Conservation (phyloP, 2,888 invertebrate genomes). For the Ormyrus labotus region DNA sequence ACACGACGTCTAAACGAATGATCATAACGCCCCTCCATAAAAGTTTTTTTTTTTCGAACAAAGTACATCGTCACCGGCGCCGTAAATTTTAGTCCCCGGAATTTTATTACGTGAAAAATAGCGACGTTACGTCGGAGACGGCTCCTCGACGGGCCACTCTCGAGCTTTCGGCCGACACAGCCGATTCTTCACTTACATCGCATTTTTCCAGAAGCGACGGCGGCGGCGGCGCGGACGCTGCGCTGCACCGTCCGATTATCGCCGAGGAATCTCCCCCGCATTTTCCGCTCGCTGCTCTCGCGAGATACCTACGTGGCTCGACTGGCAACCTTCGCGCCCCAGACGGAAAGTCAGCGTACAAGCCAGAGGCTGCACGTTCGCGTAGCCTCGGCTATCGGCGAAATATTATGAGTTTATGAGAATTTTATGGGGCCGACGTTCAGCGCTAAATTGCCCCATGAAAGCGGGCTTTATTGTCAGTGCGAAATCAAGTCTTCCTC, state of each 20-base stretch:
- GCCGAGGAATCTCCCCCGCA: slow-evolving; percentile 31
- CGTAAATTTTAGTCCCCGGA: slow-evolving; percentile 39
- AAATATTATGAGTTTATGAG: slow-evolving; percentile 55
- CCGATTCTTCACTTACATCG: slow-evolving; percentile 45
- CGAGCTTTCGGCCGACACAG: background rate
- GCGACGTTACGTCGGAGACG: background rate
- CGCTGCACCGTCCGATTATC: slow-evolving; percentile 34
- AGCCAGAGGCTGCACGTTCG: too few relatives aligned
- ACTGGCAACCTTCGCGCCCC: background rate
- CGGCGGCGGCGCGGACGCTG: background rate
- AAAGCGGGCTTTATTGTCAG: slow-evolving; percentile 43
- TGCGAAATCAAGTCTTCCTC: slow-evolving; percentile 37
- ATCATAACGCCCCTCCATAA: background rate
- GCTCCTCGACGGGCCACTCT: too few relatives aligned
- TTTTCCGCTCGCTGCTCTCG: slow-evolving; percentile 26
- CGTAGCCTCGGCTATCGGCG: slow-evolving; percentile 23
- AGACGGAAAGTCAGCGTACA: too few relatives aligned
- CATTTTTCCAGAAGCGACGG: slow-evolving; percentile 18
- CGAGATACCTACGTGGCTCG: slow-evolving; percentile 37
- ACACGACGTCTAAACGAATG: background rate
- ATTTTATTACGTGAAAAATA: slow-evolving; percentile 47
- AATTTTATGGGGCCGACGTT: slow-evolving; percentile 48
- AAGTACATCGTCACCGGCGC: background rate
- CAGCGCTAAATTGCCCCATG: slow-evolving; percentile 45
- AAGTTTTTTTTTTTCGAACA: slow-evolving; percentile 16